Evolutionary conservation across 2,113 vertebrate genomes (phyloP).

Genomic region (Struthio camelus): DNA sequence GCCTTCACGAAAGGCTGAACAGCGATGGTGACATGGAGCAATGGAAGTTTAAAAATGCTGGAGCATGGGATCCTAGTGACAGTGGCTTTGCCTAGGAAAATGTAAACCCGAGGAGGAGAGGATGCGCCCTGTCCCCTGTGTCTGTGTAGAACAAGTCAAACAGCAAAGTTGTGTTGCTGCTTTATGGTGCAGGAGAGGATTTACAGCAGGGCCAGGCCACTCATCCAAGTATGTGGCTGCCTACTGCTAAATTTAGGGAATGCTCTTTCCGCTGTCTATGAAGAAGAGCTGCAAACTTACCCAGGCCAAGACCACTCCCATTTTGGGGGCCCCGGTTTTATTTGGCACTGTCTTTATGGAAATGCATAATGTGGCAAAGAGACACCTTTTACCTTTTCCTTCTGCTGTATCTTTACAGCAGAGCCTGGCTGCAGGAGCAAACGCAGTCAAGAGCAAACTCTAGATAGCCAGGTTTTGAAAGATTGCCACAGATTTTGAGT

Average conservation of each 20-base stretch:
- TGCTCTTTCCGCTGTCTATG: background rate
- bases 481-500: background rate
- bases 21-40: background rate
- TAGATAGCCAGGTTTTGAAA: background rate
- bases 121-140: background rate
- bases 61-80: background rate
- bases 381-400: background rate
- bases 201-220: background rate
- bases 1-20: background rate
- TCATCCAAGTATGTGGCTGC: background rate
- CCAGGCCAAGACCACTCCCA: background rate
- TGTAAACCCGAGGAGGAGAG: background rate
- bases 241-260: background rate
- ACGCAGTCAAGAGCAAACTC: background rate
- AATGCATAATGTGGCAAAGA: background rate
- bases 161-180: background rate
- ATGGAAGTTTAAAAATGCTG: background rate
- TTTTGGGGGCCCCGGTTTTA: background rate
- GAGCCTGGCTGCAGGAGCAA: background rate
- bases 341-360: background rate
- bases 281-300: background rate
- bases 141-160: background rate
- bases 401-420: background rate
- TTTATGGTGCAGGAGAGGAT: background rate
- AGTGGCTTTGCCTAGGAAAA: background rate